Evolutionary conservation across 2,797 vertebrate genomes (phyloP), one percentile per base, ranked within the genome.

Genomic region (Lateolabrax maculatus): DNA sequence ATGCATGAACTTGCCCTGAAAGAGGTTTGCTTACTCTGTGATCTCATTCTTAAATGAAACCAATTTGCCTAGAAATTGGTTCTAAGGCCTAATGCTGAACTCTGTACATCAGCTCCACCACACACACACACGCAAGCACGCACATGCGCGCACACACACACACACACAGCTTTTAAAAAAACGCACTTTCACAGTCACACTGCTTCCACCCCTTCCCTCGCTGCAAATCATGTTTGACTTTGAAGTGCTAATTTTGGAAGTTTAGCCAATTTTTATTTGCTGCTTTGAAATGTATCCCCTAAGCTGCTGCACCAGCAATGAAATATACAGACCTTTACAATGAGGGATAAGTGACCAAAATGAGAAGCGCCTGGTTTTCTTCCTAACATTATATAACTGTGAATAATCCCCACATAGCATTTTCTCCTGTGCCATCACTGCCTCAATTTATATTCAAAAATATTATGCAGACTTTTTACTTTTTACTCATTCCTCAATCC

Each of bases 211-310:
- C 90, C 90, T 94, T 93, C 92, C 94, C 92, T 93, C 77, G 77
- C 93, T 93, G 92, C 94, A 96, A 96, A 96, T 96, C 95, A 96
- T 95, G 95, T 96, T 95, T 95, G 95, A 96, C 96, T 96, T 96
- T 96, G 95, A 96, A 96, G 95, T 96, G 95, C 95, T 96, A 96
- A 96, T 96, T 96, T 95, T 95, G 94, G 94, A 96, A 96, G 95
- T 96, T 96, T 96, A 96, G 95, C 95, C 96, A 95, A 95, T 96
- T 96, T 96, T 95, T 96, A 96, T 96, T 95, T 95, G 95, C 95
- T 94, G 94, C 96, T 96, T 96, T 96, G 96, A 96, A 96, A 96
- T 95, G 93, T 95, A 96, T 95, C 95, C 95, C 94, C 93, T 95
- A 95, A 96, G 95, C 95, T 94, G 94, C 95, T 93, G 94, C 94